Percentiles rank a stretch among this genome's conserved stretches.
Evolutionary conservation across 2,797 vertebrate species (phyloP).

Genomic region (Threskiornis aethiopicus): DNA sequence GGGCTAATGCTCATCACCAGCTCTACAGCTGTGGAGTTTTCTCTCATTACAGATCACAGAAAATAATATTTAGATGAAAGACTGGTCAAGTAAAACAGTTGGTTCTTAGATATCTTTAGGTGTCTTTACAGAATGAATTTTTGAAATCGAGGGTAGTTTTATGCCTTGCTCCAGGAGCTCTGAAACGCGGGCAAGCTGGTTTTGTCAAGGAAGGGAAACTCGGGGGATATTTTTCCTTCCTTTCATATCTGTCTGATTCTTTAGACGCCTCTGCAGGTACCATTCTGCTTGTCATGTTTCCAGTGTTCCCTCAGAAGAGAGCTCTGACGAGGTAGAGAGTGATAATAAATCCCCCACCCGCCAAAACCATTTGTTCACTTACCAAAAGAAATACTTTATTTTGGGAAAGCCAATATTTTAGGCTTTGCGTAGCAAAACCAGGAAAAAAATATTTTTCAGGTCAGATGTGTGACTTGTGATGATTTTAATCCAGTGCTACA

Average conservation of each 20-base stretch:
- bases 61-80: background rate
- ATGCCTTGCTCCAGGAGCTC: background rate
- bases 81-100: background rate
- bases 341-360: background rate
- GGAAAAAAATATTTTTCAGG: background rate
- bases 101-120: background rate
- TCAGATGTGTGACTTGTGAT: background rate
- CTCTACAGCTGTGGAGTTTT: background rate
- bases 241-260: background rate
- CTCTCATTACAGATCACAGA: background rate
- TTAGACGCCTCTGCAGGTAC: fast-evolving
- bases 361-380: background rate
- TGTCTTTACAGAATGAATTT: background rate
- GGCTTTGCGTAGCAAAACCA: background rate
- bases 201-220: background rate
- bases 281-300: fast-evolving
- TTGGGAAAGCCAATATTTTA: background rate
- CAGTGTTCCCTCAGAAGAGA: background rate
- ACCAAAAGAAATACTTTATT: background rate
- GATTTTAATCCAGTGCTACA: background rate
- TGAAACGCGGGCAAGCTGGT: background rate
- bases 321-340: background rate
- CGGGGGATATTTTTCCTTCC: fast-evolving
- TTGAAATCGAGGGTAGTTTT: background rate
- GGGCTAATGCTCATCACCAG: background rate